These are phyloP conservation scores for Limonius californicus DNA, from an alignment of 1,140 invertebrate genomes.

Conservation along the genomic window DNA sequence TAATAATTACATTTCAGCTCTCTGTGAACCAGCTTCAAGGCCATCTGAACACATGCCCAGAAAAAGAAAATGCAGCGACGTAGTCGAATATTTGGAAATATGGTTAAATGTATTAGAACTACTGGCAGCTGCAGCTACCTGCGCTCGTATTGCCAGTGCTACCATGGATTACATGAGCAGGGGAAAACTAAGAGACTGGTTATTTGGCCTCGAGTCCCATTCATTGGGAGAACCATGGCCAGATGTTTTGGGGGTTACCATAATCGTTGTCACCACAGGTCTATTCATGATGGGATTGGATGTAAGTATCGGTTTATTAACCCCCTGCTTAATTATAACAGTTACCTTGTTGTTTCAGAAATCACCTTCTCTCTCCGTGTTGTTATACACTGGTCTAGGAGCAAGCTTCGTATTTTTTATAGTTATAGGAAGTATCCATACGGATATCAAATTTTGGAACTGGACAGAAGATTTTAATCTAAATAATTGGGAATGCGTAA, in stretches of 20 bases:
- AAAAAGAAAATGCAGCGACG: conserved; percentile 32
- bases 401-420: conserved; percentile 44
- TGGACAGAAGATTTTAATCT: conserved; percentile 39
- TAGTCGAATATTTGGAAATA: conserved; percentile 52
- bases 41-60: conserved; percentile 1
- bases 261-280: conserved; percentile 60
- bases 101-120: conserved; percentile 60
- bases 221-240: conserved; percentile 62
- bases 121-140: conserved; percentile 59
- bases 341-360: conserved; percentile 32
- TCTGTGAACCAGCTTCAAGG: conserved; percentile 24
- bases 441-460: conserved; percentile 42
- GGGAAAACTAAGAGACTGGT: conserved; percentile 54
- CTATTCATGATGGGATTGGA: conserved; percentile 69
- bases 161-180: conserved; percentile 63
- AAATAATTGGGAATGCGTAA: conserved; percentile 29
- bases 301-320: conserved; percentile 46
- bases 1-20: conserved; percentile 30
- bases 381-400: conserved; percentile 40
- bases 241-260: conserved; percentile 63
- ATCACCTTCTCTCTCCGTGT: conserved; percentile 33
- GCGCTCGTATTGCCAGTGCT: conserved; percentile 59
- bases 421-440: conserved; percentile 42
- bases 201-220: conserved; percentile 54
- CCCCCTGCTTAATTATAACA: background rate